Base-by-base conservation (phyloP, 2,113 vertebrate genomes). In the Synchiropus splendidus region DNA sequence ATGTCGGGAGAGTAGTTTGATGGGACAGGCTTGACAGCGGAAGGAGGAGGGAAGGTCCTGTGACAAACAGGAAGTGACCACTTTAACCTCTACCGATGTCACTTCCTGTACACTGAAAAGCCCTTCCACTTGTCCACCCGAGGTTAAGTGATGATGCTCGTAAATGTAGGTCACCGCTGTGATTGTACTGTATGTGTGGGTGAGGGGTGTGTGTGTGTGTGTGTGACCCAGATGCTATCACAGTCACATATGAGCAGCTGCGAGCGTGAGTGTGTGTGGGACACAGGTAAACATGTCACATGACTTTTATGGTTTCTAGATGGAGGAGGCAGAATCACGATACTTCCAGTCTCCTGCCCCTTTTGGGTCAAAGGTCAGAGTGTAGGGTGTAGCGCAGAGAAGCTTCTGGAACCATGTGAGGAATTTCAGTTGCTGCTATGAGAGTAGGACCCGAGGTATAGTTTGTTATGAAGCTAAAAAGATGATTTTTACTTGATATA, bases 11-110 rank as follows among this genome's bases (percentile, higher is more conserved):
- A 5, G 21, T 27, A 27, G 21, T 27, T 4, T 27, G 21, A 27
- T n/a, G n/a, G n/a, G n/a, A n/a, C n/a, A n/a, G n/a, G n/a, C 21
- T 5, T 27, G 21, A 16, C 43, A 18, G 43, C 41, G 42, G 37
- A 36, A 35, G 34, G 38, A 21, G 16, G 12, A 18, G 45, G 36
- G 34, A 48, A 32, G 39, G 45, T 36, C 41, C 41, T 31, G 32
- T 46, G 17, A 54, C 67, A 75, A 77, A 78, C 74, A 78, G 77
- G 74, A 75, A 78, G 67, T 70, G 52, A 72, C 62, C 72, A 58
- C 35, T n/a, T 18, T 31, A 35, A 46, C 46, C 31, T 42, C 31
- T 42, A 36, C 52, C 65, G 17, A 35, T 13, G 32, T 35, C 43
- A 45, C 32, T 35, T 45, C 42, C 12, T 35, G 31, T 35, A 10